These are phyloP conservation scores for Pararge aegeria DNA, from an alignment of 1,140 invertebrate species.

Conservation along the genomic window DNA sequence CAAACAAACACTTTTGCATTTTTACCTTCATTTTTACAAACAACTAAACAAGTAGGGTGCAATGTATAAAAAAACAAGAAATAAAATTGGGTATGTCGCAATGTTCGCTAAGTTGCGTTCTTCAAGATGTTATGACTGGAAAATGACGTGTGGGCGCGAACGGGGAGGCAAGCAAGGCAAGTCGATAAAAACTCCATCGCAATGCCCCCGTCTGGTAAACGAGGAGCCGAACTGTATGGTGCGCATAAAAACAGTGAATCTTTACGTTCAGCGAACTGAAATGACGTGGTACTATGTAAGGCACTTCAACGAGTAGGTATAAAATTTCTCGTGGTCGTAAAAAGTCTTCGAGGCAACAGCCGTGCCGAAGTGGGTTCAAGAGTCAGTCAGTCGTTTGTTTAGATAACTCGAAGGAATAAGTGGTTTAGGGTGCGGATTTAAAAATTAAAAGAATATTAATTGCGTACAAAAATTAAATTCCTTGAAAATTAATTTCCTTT, in stretches of 20 bases:
- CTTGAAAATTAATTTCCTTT: too few species aligned
- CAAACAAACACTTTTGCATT: too few species aligned
- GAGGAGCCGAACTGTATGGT: neutral
- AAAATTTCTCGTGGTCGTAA: slow-evolving; percentile 9
- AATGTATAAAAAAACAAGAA: neutral
- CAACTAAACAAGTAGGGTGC: neutral
- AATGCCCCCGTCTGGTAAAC: slow-evolving; percentile 1
- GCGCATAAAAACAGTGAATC: slow-evolving; percentile 1
- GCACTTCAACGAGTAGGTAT: slow-evolving; percentile 1
- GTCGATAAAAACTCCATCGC: slow-evolving; percentile 3
- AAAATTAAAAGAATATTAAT: too few species aligned
- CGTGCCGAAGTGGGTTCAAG: neutral
- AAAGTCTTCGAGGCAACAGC: neutral
- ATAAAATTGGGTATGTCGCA: neutral
- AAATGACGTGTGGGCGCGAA: slow-evolving; percentile 6
- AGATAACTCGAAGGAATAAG: neutral
- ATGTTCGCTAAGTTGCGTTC: neutral
- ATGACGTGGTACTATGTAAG: slow-evolving; percentile 5
- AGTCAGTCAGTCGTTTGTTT: neutral
- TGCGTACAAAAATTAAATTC: too few species aligned
- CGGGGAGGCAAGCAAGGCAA: neutral
- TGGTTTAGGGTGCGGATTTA: too few species aligned
- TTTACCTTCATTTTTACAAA: too few species aligned
- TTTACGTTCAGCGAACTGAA: slow-evolving; percentile 9
- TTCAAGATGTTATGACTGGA: slow-evolving; percentile 9